Evolutionary conservation across 2,113 vertebrate species (phyloP).

Genomic region (Nipponia nippon): DNA sequence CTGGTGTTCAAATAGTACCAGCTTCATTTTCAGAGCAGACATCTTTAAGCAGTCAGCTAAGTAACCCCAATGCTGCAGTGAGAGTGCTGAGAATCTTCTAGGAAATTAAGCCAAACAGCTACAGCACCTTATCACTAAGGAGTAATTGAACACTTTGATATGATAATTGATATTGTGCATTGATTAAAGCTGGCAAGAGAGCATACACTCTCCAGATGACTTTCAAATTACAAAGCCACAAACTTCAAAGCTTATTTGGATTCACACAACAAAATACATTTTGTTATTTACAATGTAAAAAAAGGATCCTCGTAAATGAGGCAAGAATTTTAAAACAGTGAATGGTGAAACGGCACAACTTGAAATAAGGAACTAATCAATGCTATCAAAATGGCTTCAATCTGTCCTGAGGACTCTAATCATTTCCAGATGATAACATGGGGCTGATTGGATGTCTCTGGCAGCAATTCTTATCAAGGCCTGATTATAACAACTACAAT

Average conservation of each 20-base stretch:
- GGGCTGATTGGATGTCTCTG: slow-evolving; percentile 58
- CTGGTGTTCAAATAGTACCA: background rate
- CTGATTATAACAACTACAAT: slow-evolving; percentile 28
- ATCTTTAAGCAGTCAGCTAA: background rate
- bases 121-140: slow-evolving; percentile 7
- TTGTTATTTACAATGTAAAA: slow-evolving; percentile 60
- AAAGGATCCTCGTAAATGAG: slow-evolving; percentile 46
- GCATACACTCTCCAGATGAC: slow-evolving; percentile 54
- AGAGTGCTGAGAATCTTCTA: background rate
- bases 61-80: background rate
- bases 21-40: background rate
- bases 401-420: slow-evolving; percentile 79
- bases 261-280: slow-evolving; percentile 55
- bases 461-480: slow-evolving; percentile 43
- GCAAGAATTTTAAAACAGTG: slow-evolving; percentile 63
- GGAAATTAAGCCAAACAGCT: slow-evolving; percentile 33
- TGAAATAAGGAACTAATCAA: slow-evolving; percentile 86
- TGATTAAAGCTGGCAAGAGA: slow-evolving; percentile 58
- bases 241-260: slow-evolving; percentile 71
- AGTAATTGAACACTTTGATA: slow-evolving; percentile 65
- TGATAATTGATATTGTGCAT: slow-evolving; percentile 65
- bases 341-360: slow-evolving; percentile 69
- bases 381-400: slow-evolving; percentile 85
- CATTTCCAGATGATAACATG: slow-evolving; percentile 79
- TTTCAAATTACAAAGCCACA: slow-evolving; percentile 61